Percentiles rank a stretch among this genome's conserved stretches.
phyloP scores from a whole-genome alignment of 2,113 vertebrate genomes.

The Atherinomorus stipes region DNA sequence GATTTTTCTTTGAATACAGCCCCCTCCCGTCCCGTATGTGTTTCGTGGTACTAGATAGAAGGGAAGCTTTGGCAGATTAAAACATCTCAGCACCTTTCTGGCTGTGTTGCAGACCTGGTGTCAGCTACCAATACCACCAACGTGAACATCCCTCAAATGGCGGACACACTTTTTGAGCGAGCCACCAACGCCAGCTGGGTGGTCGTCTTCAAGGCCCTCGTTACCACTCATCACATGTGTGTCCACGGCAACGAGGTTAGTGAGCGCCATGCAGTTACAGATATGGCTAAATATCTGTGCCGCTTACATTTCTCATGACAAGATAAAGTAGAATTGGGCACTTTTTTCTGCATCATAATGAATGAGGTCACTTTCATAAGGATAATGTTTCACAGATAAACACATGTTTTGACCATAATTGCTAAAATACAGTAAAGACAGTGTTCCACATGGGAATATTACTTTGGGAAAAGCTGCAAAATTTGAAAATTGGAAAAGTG shows the following conservation, averaged over 20 bases:
- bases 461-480: not conserved
- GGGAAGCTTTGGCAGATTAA: not conserved
- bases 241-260: slow-evolving; percentile 97
- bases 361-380: not conserved
- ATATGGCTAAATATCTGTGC: not conserved
- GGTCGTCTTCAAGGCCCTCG: slow-evolving; percentile 98
- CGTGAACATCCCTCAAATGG: slow-evolving; percentile 97
- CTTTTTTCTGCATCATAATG: not conserved
- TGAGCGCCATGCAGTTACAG: not conserved
- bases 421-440: not conserved
- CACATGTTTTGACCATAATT: slow-evolving; percentile 12
- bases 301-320: not conserved
- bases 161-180: slow-evolving; percentile 86
- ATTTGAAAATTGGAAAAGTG: not conserved
- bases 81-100: not conserved
- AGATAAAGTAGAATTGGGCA: not conserved
- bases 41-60: not conserved
- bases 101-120: slow-evolving; percentile 89
- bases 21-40: too few species aligned
- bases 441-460: not conserved
- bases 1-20: slow-evolving; percentile 21
- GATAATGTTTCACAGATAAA: not conserved
- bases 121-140: slow-evolving; percentile 99
- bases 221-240: slow-evolving; percentile 97
- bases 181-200: slow-evolving; percentile 96